A percentile compares a stretch with the other conserved stretches of the same genome.
phyloP scores from a whole-genome alignment of 2,888 invertebrate genomes.

The Pilophorus perplexus region DNA sequence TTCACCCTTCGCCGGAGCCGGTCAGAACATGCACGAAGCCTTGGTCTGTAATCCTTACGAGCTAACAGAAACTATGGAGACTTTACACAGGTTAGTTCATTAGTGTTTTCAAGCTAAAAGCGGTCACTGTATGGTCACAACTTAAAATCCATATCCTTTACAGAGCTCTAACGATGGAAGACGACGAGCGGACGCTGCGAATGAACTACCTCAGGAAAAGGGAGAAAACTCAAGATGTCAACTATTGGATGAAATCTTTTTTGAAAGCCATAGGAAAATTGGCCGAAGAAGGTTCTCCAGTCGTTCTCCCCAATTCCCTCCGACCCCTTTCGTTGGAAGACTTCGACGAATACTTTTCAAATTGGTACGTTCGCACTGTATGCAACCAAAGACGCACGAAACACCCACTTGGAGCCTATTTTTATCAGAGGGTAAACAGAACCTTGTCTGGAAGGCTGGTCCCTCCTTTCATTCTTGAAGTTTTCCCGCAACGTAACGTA shows the following conservation, averaged over 20 bases:
- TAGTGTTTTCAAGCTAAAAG: no score
- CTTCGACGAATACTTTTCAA: slow-evolving; percentile 82
- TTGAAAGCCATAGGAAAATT: slow-evolving; percentile 83
- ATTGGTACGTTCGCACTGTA: no score
- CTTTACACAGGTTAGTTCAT: slow-evolving; percentile 70
- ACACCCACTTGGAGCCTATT: no score
- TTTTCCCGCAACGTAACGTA: no score
- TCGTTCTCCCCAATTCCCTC: slow-evolving; percentile 53
- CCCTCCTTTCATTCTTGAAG: no score
- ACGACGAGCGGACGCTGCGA: slow-evolving; percentile 78
- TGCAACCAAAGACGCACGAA: no score
- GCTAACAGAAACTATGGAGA: slow-evolving; percentile 80
- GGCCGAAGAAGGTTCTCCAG: slow-evolving; percentile 72
- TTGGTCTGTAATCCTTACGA: slow-evolving; percentile 87
- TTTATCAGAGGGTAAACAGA: no score
- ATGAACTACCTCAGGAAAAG: slow-evolving; percentile 81
- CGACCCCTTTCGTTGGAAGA: slow-evolving; percentile 88
- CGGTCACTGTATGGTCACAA: no score
- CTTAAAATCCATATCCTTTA: no score
- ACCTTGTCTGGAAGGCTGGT: no score
- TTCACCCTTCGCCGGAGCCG: slow-evolving; percentile 88
- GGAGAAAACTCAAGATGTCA: slow-evolving; percentile 79
- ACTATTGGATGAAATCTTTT: slow-evolving; percentile 85
- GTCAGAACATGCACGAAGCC: slow-evolving; percentile 92
- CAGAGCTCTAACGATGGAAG: slow-evolving; percentile 84